Conservation (phyloP, 2,113 vertebrate species). For the Pelodiscus sinensis region DNA sequence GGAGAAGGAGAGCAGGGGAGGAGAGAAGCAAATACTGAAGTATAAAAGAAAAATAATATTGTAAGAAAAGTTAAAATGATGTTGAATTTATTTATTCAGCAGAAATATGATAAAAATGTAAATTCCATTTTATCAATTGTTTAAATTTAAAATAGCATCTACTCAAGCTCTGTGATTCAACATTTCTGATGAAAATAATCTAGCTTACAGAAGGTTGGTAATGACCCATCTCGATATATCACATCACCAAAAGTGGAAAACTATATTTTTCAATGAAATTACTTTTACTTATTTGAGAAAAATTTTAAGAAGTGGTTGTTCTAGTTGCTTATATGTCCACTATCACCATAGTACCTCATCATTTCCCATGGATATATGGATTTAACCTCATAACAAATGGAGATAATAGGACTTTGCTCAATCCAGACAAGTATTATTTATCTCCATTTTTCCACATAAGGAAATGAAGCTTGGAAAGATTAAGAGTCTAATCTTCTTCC, state of each 20-base stretch:
- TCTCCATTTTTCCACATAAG: background rate
- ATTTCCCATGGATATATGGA: background rate
- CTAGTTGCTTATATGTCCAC: background rate
- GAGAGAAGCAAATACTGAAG: background rate
- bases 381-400: background rate
- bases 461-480: background rate
- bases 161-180: background rate
- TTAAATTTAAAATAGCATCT: background rate
- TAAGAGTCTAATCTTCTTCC: background rate
- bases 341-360: background rate
- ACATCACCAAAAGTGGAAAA: accelerated
- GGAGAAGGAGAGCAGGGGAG: background rate
- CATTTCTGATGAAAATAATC: background rate
- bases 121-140: background rate
- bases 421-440: background rate
- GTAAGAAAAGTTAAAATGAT: background rate
- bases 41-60: background rate
- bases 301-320: background rate
- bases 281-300: background rate
- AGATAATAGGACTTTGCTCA: background rate
- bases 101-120: background rate
- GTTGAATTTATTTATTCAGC: background rate
- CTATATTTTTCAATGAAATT: background rate
- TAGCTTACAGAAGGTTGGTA: background rate
- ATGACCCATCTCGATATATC: background rate